phyloP scores from a whole-genome alignment of 1,140 invertebrate species.

The Bombus pyrosoma region DNA sequence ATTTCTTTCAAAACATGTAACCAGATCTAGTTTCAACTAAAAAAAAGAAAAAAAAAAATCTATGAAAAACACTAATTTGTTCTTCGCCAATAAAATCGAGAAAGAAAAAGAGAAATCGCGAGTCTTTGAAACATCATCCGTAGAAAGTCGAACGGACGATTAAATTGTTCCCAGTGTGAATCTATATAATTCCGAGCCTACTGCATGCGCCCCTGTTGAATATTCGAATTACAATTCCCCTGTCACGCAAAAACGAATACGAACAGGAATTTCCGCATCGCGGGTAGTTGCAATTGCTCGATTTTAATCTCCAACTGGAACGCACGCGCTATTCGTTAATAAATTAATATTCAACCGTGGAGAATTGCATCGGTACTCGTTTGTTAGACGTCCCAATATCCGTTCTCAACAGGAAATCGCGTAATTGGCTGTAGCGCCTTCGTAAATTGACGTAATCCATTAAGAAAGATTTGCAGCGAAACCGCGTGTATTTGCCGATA shows the following conservation, averaged over 20 bases:
- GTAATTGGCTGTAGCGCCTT: neutral
- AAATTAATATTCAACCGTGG: conserved; percentile 15
- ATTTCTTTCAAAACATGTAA: neutral
- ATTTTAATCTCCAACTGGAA: neutral
- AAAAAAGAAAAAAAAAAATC: no score
- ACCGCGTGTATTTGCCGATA: neutral
- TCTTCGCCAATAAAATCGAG: neutral
- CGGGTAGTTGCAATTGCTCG: neutral
- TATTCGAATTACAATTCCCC: conserved; percentile 1
- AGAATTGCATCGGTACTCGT: neutral
- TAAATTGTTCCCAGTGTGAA: neutral
- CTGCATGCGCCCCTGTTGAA: neutral
- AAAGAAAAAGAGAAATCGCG: no score
- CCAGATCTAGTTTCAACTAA: neutral
- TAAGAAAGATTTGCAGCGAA: neutral
- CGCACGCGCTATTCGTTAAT: neutral
- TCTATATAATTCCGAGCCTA: neutral
- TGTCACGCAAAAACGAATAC: neutral
- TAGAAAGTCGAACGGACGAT: neutral
- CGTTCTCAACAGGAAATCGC: neutral
- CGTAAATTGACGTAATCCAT: neutral
- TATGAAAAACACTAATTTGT: neutral
- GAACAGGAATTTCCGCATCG: neutral
- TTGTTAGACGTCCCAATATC: neutral
- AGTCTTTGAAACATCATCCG: no score